These are phyloP conservation scores for Adrianichthys oophorus DNA, from an alignment of 2,797 vertebrate species.

Conservation along the genomic window DNA sequence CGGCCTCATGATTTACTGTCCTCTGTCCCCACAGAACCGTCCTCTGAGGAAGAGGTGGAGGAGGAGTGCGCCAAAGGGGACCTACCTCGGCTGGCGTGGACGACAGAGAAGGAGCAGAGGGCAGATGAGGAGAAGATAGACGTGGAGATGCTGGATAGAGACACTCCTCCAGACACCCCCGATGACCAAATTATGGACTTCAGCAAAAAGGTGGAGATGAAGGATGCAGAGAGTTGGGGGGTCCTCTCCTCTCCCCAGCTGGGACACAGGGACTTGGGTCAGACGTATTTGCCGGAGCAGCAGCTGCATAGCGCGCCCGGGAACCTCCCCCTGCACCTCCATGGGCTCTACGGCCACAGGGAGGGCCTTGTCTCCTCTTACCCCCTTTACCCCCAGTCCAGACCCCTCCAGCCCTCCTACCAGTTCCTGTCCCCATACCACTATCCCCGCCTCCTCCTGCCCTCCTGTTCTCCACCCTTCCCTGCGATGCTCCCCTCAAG, in stretches of 20 bases:
- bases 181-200: slow-evolving; percentile 75
- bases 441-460: slow-evolving; percentile 63
- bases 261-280: slow-evolving; percentile 29
- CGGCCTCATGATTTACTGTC: too few species aligned
- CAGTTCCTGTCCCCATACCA: slow-evolving; percentile 70
- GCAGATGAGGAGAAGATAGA: slow-evolving; percentile 72
- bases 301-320: slow-evolving; percentile 31
- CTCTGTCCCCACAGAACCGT: too few species aligned
- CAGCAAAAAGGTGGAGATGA: slow-evolving; percentile 62
- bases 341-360: slow-evolving; percentile 66
- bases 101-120: slow-evolving; percentile 54
- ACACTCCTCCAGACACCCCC: slow-evolving; percentile 76
- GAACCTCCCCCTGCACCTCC: slow-evolving; percentile 66
- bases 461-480: slow-evolving; percentile 68
- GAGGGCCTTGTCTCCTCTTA: slow-evolving; percentile 70
- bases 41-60: neutral
- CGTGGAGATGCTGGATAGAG: slow-evolving; percentile 72
- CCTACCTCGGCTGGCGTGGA: slow-evolving; percentile 59
- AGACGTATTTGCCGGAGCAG: slow-evolving; percentile 30
- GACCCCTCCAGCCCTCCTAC: slow-evolving; percentile 66
- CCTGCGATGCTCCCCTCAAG: slow-evolving; percentile 55
- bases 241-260: slow-evolving; percentile 20
- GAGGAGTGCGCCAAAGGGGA: slow-evolving; percentile 47
- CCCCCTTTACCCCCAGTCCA: slow-evolving; percentile 67
- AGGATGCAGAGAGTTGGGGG: slow-evolving; percentile 28